Conservation (phyloP, 2,888 invertebrate genomes). For the Idaea straminata region DNA sequence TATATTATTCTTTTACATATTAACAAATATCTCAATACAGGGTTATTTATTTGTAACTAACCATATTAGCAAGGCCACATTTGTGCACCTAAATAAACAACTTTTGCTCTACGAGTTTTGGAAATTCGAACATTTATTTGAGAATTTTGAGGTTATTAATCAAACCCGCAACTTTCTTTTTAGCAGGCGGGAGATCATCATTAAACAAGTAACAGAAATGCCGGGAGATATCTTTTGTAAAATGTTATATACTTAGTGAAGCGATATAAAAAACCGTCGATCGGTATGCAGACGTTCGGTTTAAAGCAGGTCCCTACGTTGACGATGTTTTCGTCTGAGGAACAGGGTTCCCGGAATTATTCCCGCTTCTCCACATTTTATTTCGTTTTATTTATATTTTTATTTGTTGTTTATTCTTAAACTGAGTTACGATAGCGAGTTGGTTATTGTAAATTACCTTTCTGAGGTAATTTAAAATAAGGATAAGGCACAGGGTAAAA, state of each 20-base stretch:
- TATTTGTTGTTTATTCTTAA: conserved; percentile 15
- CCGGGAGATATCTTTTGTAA: background rate
- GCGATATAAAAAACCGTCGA: conserved; percentile 76
- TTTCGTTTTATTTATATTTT: conserved; percentile 26
- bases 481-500: too few relatives aligned
- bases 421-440: background rate
- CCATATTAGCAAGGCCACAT: too few relatives aligned
- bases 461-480: background rate
- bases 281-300: conserved; percentile 81
- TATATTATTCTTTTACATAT: too few relatives aligned
- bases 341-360: conserved; percentile 63
- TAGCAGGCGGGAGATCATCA: background rate
- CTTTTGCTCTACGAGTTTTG: too few relatives aligned
- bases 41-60: too few relatives aligned
- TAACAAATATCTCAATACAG: too few relatives aligned
- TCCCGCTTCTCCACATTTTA: conserved; percentile 44
- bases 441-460: conserved; percentile 1
- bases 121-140: too few relatives aligned
- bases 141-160: too few relatives aligned
- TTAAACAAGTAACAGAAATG: background rate
- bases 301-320: conserved; percentile 76
- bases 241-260: conserved; percentile 30
- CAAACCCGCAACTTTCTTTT: too few relatives aligned
- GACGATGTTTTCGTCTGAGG: conserved; percentile 80
- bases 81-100: too few relatives aligned